Evolutionary conservation across 1,140 invertebrate genomes (phyloP), one percentile per base, ranked within the genome.

Genomic region (Lysiphlebus fabarum): DNA sequence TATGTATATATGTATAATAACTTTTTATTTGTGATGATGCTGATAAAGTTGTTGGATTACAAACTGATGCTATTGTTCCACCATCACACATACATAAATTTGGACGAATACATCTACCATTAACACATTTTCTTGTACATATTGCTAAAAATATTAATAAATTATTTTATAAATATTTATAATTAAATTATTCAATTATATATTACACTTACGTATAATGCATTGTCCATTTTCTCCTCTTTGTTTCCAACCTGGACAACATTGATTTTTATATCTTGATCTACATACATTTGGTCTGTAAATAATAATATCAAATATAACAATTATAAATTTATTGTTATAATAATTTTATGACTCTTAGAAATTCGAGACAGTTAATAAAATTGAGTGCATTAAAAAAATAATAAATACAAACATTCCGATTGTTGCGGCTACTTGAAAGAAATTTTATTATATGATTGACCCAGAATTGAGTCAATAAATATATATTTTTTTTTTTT

Each of bases 181-280:
- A 12, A 11, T 6, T 1, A 17, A 26, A 8, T 26, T 14, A 17
- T 2, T 48, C n/a, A n/a, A 17, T 56, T 53, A 45, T 9, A 47
- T 41, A 43, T 53, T 58, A 48, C 78, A 89, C 90, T 90, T 85
- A 92, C 90, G 91, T 66, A 91, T 86, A 64, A 91, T 84, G 76
- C 91, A 93, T 33, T 90, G 80, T 58, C 85, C 84, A 9, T 85
- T 86, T 51, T 85, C 82, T 1, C 83, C 83, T 66, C 88, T 87
- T 61, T 84, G 83, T 7, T 84, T 84, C 91, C 91, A 93, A 11
- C 91, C 91, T 1, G 88, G 87, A 80, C 91, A 93, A 76, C 91
- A 93, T 68, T 87, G 87, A 63, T 82, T 87, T 67, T 83, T 82
- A 67, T 82, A 77, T 64, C 85, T 82, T 45, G 82, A 82, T 63